Evolutionary conservation across 1,140 invertebrate genomes (phyloP).

Genomic region (Kradibia gibbosae): DNA sequence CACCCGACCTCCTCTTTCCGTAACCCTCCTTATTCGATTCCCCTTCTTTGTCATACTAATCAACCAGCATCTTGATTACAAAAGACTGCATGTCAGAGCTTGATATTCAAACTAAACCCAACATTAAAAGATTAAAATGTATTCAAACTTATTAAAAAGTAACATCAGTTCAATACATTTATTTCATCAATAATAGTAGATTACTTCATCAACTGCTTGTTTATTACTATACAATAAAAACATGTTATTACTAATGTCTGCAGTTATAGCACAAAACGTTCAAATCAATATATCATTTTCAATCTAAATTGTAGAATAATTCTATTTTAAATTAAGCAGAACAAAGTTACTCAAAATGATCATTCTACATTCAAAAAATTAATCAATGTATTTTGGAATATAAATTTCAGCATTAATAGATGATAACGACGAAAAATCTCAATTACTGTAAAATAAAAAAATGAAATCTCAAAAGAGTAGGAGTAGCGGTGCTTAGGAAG

Average conservation of each 20-base stretch:
- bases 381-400: too few species aligned
- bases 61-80: background rate
- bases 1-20: background rate
- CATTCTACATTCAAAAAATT: too few species aligned
- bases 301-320: too few species aligned
- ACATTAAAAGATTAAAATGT: background rate
- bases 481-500: background rate
- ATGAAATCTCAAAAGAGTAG: too few species aligned
- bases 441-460: too few species aligned
- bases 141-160: background rate
- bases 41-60: background rate
- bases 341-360: too few species aligned
- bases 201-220: background rate
- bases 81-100: conserved; percentile 1
- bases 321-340: too few species aligned
- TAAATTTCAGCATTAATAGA: too few species aligned
- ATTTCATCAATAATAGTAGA: background rate
- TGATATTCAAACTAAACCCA: background rate
- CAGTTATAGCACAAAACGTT: too few species aligned
- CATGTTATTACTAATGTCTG: background rate
- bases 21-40: background rate
- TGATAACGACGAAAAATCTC: too few species aligned
- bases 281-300: too few species aligned
- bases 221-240: background rate
- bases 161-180: background rate